A percentile compares a stretch with the other conserved stretches of the same genome.
phyloP scores from a whole-genome alignment of 2,113 vertebrate genomes.

The Piliocolobus tephrosceles region DNA sequence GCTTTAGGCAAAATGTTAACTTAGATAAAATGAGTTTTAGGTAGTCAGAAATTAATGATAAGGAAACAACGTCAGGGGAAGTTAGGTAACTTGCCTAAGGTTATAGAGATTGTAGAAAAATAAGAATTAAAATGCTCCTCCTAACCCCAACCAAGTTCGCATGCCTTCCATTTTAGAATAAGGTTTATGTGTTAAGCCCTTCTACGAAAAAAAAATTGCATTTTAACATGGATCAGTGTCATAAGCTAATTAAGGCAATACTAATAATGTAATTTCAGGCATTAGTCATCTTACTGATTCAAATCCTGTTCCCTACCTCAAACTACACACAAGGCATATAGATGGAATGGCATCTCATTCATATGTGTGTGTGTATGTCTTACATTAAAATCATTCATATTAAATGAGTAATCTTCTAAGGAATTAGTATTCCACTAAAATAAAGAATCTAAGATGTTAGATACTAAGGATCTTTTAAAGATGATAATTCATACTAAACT shows the following conservation, averaged over 20 bases:
- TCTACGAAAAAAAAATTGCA: slow-evolving; percentile 29
- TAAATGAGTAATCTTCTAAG: not conserved
- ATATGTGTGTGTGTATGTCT: not conserved
- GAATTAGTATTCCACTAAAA: not conserved
- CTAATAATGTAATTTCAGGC: slow-evolving; percentile 50
- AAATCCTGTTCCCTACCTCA: not conserved
- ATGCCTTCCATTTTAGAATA: not conserved
- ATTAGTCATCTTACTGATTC: slow-evolving; percentile 16
- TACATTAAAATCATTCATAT: not conserved
- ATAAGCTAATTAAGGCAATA: slow-evolving; percentile 51
- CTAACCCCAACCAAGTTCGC: not conserved
- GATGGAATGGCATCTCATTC: not conserved
- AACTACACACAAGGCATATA: not conserved
- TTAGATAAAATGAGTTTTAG: not conserved
- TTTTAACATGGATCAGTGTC: slow-evolving; percentile 28
- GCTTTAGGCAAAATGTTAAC: slow-evolving; percentile 18
- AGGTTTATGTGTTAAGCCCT: not conserved
- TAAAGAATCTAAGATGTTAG: slow-evolving; percentile 20
- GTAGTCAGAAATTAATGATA: not conserved
- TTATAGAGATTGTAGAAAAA: not conserved
- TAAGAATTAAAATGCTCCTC: not conserved
- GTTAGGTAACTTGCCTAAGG: not conserved
- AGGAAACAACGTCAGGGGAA: not conserved
- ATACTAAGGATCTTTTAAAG: slow-evolving; percentile 30
- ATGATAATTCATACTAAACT: not conserved